Base-by-base conservation (phyloP, 2,888 invertebrate genomes). In the Ichneumon xanthorius region DNA sequence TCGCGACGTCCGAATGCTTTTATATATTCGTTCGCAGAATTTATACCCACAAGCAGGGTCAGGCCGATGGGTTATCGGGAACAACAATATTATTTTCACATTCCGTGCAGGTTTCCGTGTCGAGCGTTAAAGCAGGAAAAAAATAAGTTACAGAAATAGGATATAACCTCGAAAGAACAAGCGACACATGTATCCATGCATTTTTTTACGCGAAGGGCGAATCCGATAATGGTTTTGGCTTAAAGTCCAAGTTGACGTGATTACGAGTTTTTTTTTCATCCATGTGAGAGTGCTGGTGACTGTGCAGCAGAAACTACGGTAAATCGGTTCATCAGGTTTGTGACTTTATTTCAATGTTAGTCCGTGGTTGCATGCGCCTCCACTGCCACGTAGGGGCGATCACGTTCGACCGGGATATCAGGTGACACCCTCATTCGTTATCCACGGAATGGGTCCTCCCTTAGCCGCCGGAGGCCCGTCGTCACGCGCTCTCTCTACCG, bases 391-490 rank as follows among this genome's bases (percentile, higher is more conserved):
- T 55, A 26, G 16, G 58, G 30, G 50, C 61, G 71, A 81, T 78
- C 33, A 58, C 79, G 79, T 67, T 72, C 80, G 61, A 70, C 48
- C 53, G 50, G 79, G 76, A 71, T 48, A 48, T 79, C 78, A 37
- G 58, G 79, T 79, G 80, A 85, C 73, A 75, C 53, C 70, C 65
- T 71, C 85, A 76, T 85, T 79, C 78, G 81, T 85, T 85, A 85
- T 85, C 75, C 75, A 65, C 70, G 26, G 19, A 79, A 82, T 80
- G 61, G 80, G 68, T 65, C 65, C 70, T 79, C 75, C 75, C 85
- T 65, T n/a, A 58, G 72, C 63, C 63, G 19, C 68, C 53, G 58
- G 71, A 76, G 65, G 75, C 65, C 48, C 70, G 65, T 48, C 30
- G 68, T 40, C 33, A 22, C 37, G 65, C 68, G 11, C 67, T 75